These are phyloP conservation scores for Lydus trimaculatus DNA, from an alignment of 2,888 invertebrate species.

Conservation along the genomic window DNA sequence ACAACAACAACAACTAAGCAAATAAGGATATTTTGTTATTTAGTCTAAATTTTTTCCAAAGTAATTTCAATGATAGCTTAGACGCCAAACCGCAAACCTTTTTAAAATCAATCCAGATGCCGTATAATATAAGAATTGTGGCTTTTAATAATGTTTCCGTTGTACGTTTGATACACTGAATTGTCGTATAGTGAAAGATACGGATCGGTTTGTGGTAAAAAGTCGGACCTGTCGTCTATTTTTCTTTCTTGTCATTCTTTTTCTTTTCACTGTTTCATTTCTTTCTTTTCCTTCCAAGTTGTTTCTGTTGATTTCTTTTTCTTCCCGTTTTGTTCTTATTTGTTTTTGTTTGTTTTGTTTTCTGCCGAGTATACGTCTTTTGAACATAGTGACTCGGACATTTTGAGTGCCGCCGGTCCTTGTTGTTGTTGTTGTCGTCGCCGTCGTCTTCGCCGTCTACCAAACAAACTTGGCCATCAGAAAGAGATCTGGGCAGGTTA, in stretches of 20 bases:
- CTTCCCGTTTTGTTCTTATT: background rate
- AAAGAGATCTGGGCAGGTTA: conserved; percentile 34
- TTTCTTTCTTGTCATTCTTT: background rate
- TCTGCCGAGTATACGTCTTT: background rate
- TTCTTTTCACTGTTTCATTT: background rate
- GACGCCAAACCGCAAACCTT: background rate
- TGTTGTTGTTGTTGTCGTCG: background rate
- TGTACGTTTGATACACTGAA: background rate
- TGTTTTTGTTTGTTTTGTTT: background rate
- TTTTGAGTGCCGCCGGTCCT: conserved; percentile 14
- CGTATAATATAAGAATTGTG: background rate
- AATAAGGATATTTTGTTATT: background rate
- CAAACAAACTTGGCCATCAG: conserved; percentile 20
- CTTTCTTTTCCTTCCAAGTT: background rate
- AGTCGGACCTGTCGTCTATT: conserved; percentile 6
- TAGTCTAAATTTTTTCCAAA: no score
- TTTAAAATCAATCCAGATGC: background rate
- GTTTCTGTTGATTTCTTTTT: background rate
- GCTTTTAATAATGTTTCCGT: background rate
- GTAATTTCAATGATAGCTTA: background rate
- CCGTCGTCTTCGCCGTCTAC: background rate
- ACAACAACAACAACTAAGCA: background rate
- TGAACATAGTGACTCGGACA: conserved; percentile 5
- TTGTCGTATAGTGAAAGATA: conserved; percentile 1
- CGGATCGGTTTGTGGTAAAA: conserved; percentile 9